Evolutionary conservation across 2,888 invertebrate genomes (phyloP).

Genomic region (Dugesia japonica): DNA sequence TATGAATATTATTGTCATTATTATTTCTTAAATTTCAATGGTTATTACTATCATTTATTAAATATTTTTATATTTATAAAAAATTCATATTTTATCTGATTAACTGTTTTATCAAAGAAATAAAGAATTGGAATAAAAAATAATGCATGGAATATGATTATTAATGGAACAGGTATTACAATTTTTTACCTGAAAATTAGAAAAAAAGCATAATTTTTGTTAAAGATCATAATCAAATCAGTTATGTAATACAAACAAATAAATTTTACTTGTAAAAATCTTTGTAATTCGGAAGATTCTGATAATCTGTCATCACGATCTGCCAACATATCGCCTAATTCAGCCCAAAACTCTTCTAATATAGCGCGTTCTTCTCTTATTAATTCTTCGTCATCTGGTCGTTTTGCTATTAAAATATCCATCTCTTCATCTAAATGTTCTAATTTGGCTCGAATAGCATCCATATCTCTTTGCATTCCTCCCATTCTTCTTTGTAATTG

Average conservation of each 20-base stretch:
- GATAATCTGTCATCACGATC: slow-evolving; percentile 93
- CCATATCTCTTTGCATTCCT: slow-evolving; percentile 87
- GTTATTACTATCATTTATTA: too few species aligned
- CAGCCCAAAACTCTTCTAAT: slow-evolving; percentile 31
- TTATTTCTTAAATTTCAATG: too few species aligned
- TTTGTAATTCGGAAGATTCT: slow-evolving; percentile 91
- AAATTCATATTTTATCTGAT: too few species aligned
- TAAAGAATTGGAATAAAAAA: too few species aligned
- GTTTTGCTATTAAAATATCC: slow-evolving; percentile 25
- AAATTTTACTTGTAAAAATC: slow-evolving; percentile 48
- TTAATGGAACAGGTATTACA: too few species aligned
- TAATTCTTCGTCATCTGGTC: slow-evolving; percentile 30
- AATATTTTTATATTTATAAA: too few species aligned
- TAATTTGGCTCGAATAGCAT: slow-evolving; percentile 75
- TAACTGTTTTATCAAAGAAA: too few species aligned
- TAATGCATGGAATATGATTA: too few species aligned
- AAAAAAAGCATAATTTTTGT: too few species aligned
- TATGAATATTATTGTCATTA: too few species aligned
- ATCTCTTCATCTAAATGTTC: slow-evolving; percentile 33
- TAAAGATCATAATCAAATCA: too few species aligned
- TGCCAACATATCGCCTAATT: slow-evolving; percentile 54
- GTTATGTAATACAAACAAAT: not conserved
- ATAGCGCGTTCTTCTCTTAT: slow-evolving; percentile 30
- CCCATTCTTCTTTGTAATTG: slow-evolving; percentile 63
- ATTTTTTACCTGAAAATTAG: too few species aligned